Evolutionary conservation across 2,113 vertebrate genomes (phyloP).

Genomic region (Zapornia atra): DNA sequence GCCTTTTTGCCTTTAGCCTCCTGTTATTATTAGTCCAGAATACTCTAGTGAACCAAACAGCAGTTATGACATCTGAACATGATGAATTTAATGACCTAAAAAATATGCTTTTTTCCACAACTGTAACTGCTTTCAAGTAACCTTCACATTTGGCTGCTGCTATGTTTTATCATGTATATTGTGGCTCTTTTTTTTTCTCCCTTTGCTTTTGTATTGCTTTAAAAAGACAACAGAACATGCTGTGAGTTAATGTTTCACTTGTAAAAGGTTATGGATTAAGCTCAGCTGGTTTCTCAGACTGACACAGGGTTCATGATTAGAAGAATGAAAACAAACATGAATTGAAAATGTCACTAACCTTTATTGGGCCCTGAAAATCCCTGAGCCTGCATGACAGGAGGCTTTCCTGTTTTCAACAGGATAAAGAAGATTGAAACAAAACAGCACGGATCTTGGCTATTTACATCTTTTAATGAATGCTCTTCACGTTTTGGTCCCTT

Average conservation of each 20-base stretch:
- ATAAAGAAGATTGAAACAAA: constrained; percentile 79
- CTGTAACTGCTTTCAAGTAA: constrained; percentile 41
- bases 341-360: constrained; percentile 81
- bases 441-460: constrained; percentile 73
- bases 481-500: constrained; percentile 75
- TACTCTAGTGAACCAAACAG: not conserved
- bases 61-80: not conserved
- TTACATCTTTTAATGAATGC: constrained; percentile 82
- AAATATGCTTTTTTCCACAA: constrained; percentile 13
- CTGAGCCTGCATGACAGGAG: constrained; percentile 74
- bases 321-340: constrained; percentile 81
- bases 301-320: constrained; percentile 74
- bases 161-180: constrained; percentile 61
- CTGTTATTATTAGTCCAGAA: not conserved
- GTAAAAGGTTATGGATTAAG: constrained; percentile 79
- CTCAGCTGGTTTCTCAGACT: constrained; percentile 76
- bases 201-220: constrained; percentile 67
- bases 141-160: constrained; percentile 39
- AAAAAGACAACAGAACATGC: constrained; percentile 74
- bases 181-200: not conserved
- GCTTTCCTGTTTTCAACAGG: constrained; percentile 77
- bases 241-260: constrained; percentile 76
- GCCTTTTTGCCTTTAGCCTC: not conserved
- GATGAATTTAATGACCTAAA: not conserved
- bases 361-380: constrained; percentile 73